Base-by-base conservation (phyloP, 2,113 vertebrate species). In the Tricholaema leucomelas region DNA sequence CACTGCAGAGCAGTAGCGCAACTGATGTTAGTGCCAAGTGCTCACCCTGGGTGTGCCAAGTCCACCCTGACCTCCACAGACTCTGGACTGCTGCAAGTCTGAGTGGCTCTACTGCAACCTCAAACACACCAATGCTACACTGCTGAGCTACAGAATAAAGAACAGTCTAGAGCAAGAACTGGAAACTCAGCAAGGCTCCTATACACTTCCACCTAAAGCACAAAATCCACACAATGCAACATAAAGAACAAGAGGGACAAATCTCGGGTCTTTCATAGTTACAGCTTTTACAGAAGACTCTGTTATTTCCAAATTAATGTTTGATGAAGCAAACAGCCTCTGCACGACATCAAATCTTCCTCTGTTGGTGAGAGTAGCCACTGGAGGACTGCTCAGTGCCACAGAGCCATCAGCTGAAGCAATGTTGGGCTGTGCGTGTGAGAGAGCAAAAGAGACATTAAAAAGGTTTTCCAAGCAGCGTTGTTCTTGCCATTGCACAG, bases 241-340 rank as follows among this genome's bases (percentile, higher is more conserved):
- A 14, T 97, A 99, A 35, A 99, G 97, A 87, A 98, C 74, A 4
- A 99, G 94, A 1, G 98, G 98, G 59, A 58, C 82, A 79, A 97
- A 79, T 24, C 89, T 81, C 2, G 97, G 84, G 10, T 94, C 93
- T 38, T 92, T 75, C 54, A 20, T 79, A 58, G 98, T 96, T 90
- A 96, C 50, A 16, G 94, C 97, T 92, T 75, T 96, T 17, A 99
- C 72, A 0, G 94, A 92, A n/a, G 98, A 96, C 36, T 95, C 97
- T 21, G 94, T 88, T 91, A 93, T 97, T 73, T 94, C 96, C 93
- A 99, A 96, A 31, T 33, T 85, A 76, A 99, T 91, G 50, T 96
- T 92, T 4, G 88, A 98, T 38, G 91, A 96, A 40, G 96, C 93
- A 83, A 99, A 98, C 87, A 99, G 96, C 77, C 77, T 95, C 90